phyloP scores from a whole-genome alignment of 1,140 invertebrate genomes.

The Hestina assimilis region DNA sequence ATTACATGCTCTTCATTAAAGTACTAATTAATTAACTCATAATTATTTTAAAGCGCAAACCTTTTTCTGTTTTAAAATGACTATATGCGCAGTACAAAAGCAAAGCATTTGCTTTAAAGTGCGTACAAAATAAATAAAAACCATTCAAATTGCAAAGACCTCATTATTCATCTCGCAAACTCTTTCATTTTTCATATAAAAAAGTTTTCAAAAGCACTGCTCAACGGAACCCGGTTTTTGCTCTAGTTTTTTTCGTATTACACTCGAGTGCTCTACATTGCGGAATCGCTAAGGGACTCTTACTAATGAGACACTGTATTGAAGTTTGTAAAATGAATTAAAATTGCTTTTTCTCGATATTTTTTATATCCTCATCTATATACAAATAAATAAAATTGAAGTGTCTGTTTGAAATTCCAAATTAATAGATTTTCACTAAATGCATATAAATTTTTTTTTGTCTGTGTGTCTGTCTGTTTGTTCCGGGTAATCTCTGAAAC shows the following conservation, averaged over 20 bases:
- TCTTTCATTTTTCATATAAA: not conserved
- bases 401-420: too few relatives aligned
- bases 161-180: not conserved
- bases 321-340: too few relatives aligned
- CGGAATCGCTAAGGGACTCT: not conserved
- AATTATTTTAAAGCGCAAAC: too few relatives aligned
- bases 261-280: not conserved
- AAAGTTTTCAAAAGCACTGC: not conserved
- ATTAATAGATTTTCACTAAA: too few relatives aligned
- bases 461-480: too few relatives aligned
- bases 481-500: too few relatives aligned
- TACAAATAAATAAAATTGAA: not conserved
- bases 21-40: too few relatives aligned
- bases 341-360: not conserved
- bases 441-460: too few relatives aligned
- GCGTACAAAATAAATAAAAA: not conserved
- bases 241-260: not conserved
- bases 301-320: not conserved
- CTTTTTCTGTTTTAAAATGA: too few relatives aligned
- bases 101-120: not conserved
- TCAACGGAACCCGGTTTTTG: not conserved
- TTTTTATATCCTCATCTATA: too few relatives aligned
- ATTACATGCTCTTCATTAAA: too few relatives aligned
- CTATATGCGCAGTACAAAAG: too few relatives aligned
- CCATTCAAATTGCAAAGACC: not conserved